Evolutionary conservation across 2,113 vertebrate genomes (phyloP), one percentile per base, ranked within the genome.

Genomic region (Salvelinus alpinus): DNA sequence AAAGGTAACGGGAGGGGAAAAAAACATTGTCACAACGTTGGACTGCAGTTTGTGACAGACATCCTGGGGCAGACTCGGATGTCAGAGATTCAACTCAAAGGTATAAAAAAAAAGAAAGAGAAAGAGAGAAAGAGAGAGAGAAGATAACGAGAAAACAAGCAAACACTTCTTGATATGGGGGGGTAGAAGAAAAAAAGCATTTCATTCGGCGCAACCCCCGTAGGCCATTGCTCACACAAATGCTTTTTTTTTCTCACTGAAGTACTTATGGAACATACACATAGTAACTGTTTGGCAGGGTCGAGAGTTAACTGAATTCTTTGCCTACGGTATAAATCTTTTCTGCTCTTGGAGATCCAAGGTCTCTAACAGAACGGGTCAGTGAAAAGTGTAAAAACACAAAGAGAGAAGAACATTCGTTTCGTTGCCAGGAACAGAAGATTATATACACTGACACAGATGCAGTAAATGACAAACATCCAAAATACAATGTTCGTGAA

Each of bases 31-130:
- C 94, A 94, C 94, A 94, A 94, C 90, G 92, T 94, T 94, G 93
- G 94, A 94, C 94, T 94, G 94, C 94, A 94, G 93, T 94, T 94
- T 94, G 94, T 94, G 94, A 94, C 94, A 94, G 94, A 94, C 94
- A 94, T 94, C 94, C 94, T 86, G 91, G 93, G 92, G 92, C 92
- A 92, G 91, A 93, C 82, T 82, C 62, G 94, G 94, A 94, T 94
- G 94, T 94, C 94, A 91, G 91, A 94, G 92, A 90, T 92, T 87
- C 93, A 93, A 89, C 89, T 82, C 91, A 93, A 93, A 18, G 12
- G 80, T 84, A 89, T 88, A 86, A 75, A 82, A 84, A 69, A 2
- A 73, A 47, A 81, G 48, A 76, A 59, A 78, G 20, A 80, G 54
- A 77, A 70, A 85, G 72, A 44, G 38, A 44, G 2, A 44, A 9